Conservation (phyloP, 2,797 vertebrate species). For the Anguilla pacifica region DNA sequence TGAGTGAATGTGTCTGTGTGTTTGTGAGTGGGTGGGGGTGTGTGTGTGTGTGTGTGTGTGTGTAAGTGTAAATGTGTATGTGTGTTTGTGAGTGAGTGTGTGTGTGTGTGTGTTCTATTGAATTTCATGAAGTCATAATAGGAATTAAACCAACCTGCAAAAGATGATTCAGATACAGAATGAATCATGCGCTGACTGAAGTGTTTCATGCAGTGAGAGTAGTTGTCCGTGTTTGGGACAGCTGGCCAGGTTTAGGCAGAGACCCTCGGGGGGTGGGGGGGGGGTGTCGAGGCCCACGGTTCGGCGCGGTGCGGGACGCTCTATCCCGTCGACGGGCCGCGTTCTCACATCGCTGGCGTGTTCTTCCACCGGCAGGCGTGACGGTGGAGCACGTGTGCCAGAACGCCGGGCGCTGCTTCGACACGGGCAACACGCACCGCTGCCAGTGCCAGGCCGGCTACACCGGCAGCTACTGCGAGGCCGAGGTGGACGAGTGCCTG, state of each 20-base stretch:
- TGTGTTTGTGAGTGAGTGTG: background rate
- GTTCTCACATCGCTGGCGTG: background rate
- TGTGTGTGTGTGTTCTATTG: background rate
- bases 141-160: no score
- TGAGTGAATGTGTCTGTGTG: background rate
- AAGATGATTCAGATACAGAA: no score
- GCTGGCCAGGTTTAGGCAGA: no score
- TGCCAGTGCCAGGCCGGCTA: constrained; percentile 86
- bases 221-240: no score
- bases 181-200: no score
- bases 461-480: constrained; percentile 86
- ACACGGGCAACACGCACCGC: constrained; percentile 76
- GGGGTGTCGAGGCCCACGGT: no score
- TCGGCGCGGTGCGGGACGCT: no score
- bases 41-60: background rate
- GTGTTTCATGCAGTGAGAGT: no score
- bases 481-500: constrained; percentile 82
- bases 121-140: no score
- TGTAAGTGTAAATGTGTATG: background rate
- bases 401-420: constrained; percentile 78
- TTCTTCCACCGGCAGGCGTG: constrained; percentile 63
- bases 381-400: constrained; percentile 77
- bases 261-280: no score
- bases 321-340: background rate
- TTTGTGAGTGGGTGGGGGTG: background rate